Base-by-base conservation (phyloP, 92 coral and sea anemone genomes). In the Porites lobata region DNA sequence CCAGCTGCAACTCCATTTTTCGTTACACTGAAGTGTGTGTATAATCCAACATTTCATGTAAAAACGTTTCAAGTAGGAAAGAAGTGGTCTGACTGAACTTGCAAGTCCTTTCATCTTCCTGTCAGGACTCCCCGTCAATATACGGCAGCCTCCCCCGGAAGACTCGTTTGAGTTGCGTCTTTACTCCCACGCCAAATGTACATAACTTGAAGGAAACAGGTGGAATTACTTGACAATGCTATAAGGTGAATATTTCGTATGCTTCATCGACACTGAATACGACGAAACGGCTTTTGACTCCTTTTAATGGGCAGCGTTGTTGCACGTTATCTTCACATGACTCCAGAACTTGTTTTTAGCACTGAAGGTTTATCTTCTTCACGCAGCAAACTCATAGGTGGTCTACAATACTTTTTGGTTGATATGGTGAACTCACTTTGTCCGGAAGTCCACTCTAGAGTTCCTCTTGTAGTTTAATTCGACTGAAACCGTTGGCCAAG, bases 391-490 rank as follows among this genome's bases (percentile, higher is more conserved):
- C 78, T 75, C 63, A 8, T 52, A 19, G 78, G 78, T 75, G 78
- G 78, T 53, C 64, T 20, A 8, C 29, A 2, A 70, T 70, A 32
- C 13, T 21, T 38, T 70, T 38, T 70, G 20, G 75, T 70, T 53
- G 77, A 47, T 72, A 50, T 43, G 43, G n/a, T 21, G 17, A 53
- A 8, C 64, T 43, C 38, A 75, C 61, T 75, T n/a, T 19, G 63
- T 8, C 78, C 78, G 78, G 78, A 75, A 75, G 63, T 75, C 78
- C 19, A 9, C 64, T 9, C 43, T 75, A 21, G 78, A 17, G 4
- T 20, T 75, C 12, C 21, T 75, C 17, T n/a, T 9, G 20, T 7
- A 75, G 78, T n/a, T 59, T 52, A 9, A 19, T 72, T 9, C 15
- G 13, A 38, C 47, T 38, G 15, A 56, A 9, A 56, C 61, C 15